These are phyloP conservation scores for Orthosia gracilis DNA, from an alignment of 2,888 invertebrate species.

Conservation along the genomic window DNA sequence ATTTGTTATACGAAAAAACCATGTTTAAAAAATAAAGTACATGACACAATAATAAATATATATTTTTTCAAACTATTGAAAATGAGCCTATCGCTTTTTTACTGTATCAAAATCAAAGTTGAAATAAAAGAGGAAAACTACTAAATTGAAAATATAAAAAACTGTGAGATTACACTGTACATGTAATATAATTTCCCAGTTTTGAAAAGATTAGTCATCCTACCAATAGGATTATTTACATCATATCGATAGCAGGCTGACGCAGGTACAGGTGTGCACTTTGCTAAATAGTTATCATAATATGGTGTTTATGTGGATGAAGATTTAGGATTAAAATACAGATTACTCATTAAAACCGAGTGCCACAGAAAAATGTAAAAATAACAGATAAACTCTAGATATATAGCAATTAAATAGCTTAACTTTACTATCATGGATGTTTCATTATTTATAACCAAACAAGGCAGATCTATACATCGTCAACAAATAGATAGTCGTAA, in stretches of 20 bases:
- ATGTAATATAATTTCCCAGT: background rate
- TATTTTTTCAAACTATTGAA: too few relatives aligned
- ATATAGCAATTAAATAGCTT: background rate
- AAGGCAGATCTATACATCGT: background rate
- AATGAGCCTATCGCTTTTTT: too few relatives aligned
- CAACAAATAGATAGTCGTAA: background rate
- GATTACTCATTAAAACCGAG: background rate
- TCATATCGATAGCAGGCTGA: too few relatives aligned
- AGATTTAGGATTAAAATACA: background rate
- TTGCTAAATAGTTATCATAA: slow-evolving; percentile 1
- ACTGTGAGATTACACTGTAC: background rate
- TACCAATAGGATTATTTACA: background rate
- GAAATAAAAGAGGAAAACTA: too few relatives aligned
- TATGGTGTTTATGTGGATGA: slow-evolving; percentile 23
- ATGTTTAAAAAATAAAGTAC: too few relatives aligned
- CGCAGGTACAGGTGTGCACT: background rate
- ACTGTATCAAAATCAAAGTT: too few relatives aligned
- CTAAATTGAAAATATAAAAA: background rate
- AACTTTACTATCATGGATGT: background rate
- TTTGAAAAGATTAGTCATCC: background rate
- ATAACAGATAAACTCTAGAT: background rate
- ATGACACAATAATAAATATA: too few relatives aligned
- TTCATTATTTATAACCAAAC: background rate
- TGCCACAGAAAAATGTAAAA: background rate
- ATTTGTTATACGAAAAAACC: too few relatives aligned